A percentile compares a stretch with the other conserved stretches of the same genome.
Conservation (phyloP, 2,797 vertebrate species). For the Coracias cyanogaster region DNA sequence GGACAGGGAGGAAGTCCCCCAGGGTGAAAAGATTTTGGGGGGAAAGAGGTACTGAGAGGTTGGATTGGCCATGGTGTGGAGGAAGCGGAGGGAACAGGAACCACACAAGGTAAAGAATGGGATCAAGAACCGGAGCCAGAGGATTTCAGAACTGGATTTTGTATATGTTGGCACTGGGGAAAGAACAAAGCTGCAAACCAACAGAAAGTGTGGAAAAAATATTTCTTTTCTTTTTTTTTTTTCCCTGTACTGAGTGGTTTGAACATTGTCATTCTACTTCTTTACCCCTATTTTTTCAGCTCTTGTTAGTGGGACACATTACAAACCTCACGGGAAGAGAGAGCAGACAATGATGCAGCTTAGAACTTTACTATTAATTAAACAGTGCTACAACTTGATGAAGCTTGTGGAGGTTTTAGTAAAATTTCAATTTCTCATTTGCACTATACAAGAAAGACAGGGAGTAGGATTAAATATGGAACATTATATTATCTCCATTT, state of each 20-base stretch:
- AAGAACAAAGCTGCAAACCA: neutral
- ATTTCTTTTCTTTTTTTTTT: neutral
- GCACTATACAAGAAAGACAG: neutral
- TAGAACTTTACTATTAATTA: slow-evolving; percentile 43
- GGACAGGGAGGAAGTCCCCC: neutral
- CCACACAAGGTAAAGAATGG: rapidly evolving
- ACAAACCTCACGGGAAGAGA: neutral
- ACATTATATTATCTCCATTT: slow-evolving; percentile 42
- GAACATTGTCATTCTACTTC: neutral
- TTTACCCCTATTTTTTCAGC: neutral
- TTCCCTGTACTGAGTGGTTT: neutral
- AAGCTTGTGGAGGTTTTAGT: slow-evolving; percentile 53
- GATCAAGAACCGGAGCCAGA: neutral
- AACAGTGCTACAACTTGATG: slow-evolving; percentile 41
- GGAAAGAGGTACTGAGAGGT: neutral
- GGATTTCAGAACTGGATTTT: neutral
- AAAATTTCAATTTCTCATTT: slow-evolving; percentile 67
- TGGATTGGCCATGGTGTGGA: neutral
- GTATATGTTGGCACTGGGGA: neutral
- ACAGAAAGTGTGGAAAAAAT: neutral
- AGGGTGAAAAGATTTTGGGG: neutral
- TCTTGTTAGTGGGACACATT: neutral
- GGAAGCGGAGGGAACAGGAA: neutral
- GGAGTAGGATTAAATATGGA: slow-evolving; percentile 58
- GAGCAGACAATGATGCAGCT: neutral